Evolutionary conservation across 2,888 invertebrate species (phyloP), one percentile per base, ranked within the genome.

Genomic region (Metacarcinus magister): DNA sequence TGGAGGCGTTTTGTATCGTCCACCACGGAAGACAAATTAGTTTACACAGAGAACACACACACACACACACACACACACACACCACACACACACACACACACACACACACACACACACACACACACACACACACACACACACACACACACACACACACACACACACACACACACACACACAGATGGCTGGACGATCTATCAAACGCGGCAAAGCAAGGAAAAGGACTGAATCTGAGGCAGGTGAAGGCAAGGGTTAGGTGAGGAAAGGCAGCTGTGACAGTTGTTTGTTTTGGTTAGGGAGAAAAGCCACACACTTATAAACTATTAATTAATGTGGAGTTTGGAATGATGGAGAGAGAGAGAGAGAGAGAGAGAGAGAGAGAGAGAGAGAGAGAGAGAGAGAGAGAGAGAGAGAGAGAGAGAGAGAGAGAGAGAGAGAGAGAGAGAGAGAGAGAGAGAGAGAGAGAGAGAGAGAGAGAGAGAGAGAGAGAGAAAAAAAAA

Each of bases 391-490:
- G 91, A 43, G 39, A 39, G 43, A 91, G 39, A 91, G 43, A 43
- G 39, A 43, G 48, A 48, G 48, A 48, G 48, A 48, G 48, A 48
- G 48, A 48, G 48, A 91, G 28, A 43, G 91, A 91, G 19, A 43
- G 43, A 91, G 39, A 91, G 92, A 46, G 92, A 92, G 43, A 92
- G 28, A 28, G 91, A 46, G n/a, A 44, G 91, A 46, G 91, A 92
- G n/a, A 46, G 91, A 92, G 43, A 44, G 46, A 44, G 43, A 92
- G 91, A 92, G 43, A 46, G 46, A 46, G 43, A 92, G 91, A 44
- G 39, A 92, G 91, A 39, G 32, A 39, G 91, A 92, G 91, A 92
- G 91, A 92, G 44, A 92, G 44, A 46, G 43, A 43, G 46, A 92
- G 91, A 92, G 43, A 92, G 46, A 92, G 92, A 92, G 92, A 43